Evolutionary conservation across 1,140 invertebrate species (phyloP), one percentile per base, ranked within the genome.

Genomic region (Pristionchus pacificus): DNA sequence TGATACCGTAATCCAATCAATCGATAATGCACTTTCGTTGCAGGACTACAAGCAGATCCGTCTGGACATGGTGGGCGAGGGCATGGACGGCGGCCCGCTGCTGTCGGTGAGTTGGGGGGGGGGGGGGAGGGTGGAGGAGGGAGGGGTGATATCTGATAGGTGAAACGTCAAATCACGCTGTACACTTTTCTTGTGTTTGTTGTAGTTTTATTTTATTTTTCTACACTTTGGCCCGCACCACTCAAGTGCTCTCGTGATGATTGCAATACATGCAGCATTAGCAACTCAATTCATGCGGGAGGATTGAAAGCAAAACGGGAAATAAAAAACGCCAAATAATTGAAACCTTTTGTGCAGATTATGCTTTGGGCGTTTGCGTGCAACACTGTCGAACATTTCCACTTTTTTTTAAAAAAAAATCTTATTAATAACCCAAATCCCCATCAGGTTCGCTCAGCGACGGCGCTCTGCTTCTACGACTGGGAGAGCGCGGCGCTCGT

Each of bases 401-500:
- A n/a, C n/a, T n/a, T n/a, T n/a, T n/a, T n/a, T n/a, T n/a, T n/a
- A n/a, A n/a, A n/a, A n/a, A n/a, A n/a, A n/a, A n/a, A n/a, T n/a
- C n/a, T n/a, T n/a, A n/a, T n/a, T n/a, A n/a, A n/a, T n/a, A n/a
- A n/a, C n/a, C n/a, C n/a, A n/a, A n/a, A n/a, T n/a, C n/a, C n/a
- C n/a, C n/a, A n/a, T n/a, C n/a, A n/a, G n/a, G 38, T 49, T 38
- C 91, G 92, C 77, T 97, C 95, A 0, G 90, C 92, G 1, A 92
- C 92, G 63, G 94, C 94, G 0, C 87, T 98, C 66, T 89, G 90
- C 0, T 97, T 99, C 84, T 98, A 95, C 81, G 96, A 98, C 82
- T 98, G 97, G 97, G 95, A 99, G 77, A 90, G 89, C 1, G 85
- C 93, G 33, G 92, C 94, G 74, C 86, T 99, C 1, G 88, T 99